A percentile compares a stretch with the other conserved stretches of the same genome.
Conservation (phyloP, 1,140 invertebrate species). For the Ceratitis capitata region DNA sequence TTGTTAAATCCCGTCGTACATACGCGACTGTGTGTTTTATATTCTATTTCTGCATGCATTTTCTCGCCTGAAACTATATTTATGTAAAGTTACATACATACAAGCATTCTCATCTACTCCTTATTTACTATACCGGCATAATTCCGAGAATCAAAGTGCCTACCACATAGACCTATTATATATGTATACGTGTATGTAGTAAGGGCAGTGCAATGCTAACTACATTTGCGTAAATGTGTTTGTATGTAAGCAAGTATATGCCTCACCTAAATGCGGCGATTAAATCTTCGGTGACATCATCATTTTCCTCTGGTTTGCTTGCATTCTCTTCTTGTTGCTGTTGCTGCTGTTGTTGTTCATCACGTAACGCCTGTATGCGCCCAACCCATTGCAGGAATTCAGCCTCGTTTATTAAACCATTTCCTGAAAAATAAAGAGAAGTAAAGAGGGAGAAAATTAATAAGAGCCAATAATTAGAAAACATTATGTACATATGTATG, state of each 20-base stretch:
- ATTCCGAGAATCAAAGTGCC: no score
- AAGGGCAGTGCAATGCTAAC: not conserved
- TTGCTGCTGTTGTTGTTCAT: slow-evolving; percentile 62
- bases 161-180: no score
- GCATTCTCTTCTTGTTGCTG: slow-evolving; percentile 64
- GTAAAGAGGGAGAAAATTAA: not conserved
- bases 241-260: not conserved
- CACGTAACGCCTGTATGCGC: slow-evolving; percentile 73
- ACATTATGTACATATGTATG: not conserved
- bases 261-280: slow-evolving; percentile 76
- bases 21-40: no score
- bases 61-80: no score
- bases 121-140: no score
- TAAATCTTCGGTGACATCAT: slow-evolving; percentile 75
- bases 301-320: slow-evolving; percentile 66
- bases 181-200: not conserved
- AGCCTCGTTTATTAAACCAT: slow-evolving; percentile 75
- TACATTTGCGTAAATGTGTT: no score
- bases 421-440: slow-evolving; percentile 66
- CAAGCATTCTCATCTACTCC: no score
- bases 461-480: not conserved
- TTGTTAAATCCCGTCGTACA: no score
- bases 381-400: slow-evolving; percentile 78
- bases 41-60: no score
- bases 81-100: no score